Conservation (phyloP, 2,797 vertebrate genomes). For the Bufotes viridis region DNA sequence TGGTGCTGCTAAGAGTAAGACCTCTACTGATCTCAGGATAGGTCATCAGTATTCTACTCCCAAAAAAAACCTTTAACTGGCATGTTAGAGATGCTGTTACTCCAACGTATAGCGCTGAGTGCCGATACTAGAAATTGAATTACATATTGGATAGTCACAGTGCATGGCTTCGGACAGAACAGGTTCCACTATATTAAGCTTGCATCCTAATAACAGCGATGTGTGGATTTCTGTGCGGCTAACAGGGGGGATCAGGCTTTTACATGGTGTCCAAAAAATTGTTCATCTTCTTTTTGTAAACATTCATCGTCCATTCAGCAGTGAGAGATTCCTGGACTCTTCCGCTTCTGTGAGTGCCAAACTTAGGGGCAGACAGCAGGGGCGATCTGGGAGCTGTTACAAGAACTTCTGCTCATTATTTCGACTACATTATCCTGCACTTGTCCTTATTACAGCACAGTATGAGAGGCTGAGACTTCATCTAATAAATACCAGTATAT, state of each 20-base stretch:
- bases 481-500: neutral
- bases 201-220: neutral
- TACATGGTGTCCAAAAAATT: neutral
- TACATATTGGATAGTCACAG: neutral
- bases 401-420: conserved; percentile 41
- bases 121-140: neutral
- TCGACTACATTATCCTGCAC: neutral
- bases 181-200: neutral
- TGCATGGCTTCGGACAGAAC: neutral
- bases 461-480: neutral
- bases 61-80: neutral
- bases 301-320: conserved; percentile 21
- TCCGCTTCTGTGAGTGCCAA: too few species aligned
- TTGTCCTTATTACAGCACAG: conserved; percentile 28
- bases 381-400: conserved; percentile 14
- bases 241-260: neutral
- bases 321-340: conserved; percentile 3
- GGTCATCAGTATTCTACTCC: too few species aligned
- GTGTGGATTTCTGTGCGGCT: neutral
- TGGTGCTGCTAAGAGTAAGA: too few species aligned
- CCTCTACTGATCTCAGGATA: too few species aligned
- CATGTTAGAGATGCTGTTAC: neutral
- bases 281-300: neutral
- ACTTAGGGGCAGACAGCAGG: conserved; percentile 28
- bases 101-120: neutral